These are phyloP conservation scores for Macrophya annulata DNA, from an alignment of 2,888 invertebrate species.

Conservation along the genomic window DNA sequence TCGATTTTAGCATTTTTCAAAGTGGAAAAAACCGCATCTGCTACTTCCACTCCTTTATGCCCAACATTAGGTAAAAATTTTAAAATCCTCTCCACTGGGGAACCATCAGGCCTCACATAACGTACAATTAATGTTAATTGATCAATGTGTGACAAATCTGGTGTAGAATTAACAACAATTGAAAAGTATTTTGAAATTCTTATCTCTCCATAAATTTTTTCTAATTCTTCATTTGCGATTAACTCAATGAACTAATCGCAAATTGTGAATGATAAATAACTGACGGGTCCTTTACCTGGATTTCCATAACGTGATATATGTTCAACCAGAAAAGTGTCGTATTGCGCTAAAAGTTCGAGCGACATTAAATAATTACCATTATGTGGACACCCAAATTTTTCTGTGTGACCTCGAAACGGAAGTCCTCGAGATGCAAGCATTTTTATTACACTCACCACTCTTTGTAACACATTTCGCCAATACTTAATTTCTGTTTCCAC, in stretches of 20 bases:
- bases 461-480: not conserved
- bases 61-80: too few species aligned
- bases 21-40: too few species aligned
- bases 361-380: constrained; percentile 19
- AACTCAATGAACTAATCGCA: constrained; percentile 6
- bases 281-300: not conserved
- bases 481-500: constrained; percentile 2
- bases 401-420: not conserved
- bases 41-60: too few species aligned
- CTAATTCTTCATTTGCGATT: not conserved
- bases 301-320: constrained; percentile 30
- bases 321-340: not conserved
- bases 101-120: constrained; percentile 57
- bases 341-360: constrained; percentile 7
- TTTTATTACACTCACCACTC: not conserved
- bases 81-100: too few species aligned
- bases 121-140: too few species aligned
- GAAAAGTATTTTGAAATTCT: constrained; percentile 65
- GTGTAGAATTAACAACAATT: constrained; percentile 69
- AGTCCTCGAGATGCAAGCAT: not conserved
- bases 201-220: constrained; percentile 63
- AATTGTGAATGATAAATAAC: constrained; percentile 12
- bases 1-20: too few species aligned
- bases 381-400: not conserved
- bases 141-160: too few species aligned